A percentile compares a stretch with the other conserved stretches of the same genome.
Evolutionary conservation across 2,797 vertebrate genomes (phyloP).

Genomic region (Lacerta viridis): DNA sequence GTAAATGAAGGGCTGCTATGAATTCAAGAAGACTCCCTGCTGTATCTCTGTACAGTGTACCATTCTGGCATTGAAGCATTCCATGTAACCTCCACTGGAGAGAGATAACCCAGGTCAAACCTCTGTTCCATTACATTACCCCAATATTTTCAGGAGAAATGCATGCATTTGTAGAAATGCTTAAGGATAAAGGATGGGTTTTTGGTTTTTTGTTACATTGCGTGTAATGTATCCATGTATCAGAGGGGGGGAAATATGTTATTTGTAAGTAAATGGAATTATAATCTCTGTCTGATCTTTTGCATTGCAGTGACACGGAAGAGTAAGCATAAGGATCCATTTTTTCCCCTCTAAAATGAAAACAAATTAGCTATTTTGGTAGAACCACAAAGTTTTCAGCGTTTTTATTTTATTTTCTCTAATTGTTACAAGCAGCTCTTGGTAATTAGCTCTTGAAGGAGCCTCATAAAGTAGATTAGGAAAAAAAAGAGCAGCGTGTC

Average conservation of each 20-base stretch:
- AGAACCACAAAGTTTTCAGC: constrained; percentile 19
- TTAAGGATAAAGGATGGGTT: background rate
- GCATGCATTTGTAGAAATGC: background rate
- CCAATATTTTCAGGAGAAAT: background rate
- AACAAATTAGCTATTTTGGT: constrained; percentile 21
- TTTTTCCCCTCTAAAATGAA: background rate
- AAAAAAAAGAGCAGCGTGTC: constrained; percentile 12
- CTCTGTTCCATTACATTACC: background rate
- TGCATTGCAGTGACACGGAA: constrained; percentile 13
- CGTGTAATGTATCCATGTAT: background rate
- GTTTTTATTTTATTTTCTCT: constrained; percentile 8
- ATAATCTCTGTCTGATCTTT: background rate
- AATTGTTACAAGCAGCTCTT: constrained; percentile 51
- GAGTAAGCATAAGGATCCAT: constrained; percentile 34
- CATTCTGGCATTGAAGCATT: background rate
- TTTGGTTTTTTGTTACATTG: background rate
- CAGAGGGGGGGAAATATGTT: background rate
- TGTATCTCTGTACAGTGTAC: too few relatives aligned
- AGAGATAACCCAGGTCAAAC: background rate
- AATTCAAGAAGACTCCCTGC: background rate
- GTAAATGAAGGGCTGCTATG: background rate
- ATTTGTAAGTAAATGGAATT: background rate
- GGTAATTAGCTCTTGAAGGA: constrained; percentile 64
- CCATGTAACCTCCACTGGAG: background rate
- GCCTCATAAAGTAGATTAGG: constrained; percentile 37